These are phyloP conservation scores for Lutraria rhynchaena DNA, from an alignment of 1,140 invertebrate genomes.

Conservation along the genomic window DNA sequence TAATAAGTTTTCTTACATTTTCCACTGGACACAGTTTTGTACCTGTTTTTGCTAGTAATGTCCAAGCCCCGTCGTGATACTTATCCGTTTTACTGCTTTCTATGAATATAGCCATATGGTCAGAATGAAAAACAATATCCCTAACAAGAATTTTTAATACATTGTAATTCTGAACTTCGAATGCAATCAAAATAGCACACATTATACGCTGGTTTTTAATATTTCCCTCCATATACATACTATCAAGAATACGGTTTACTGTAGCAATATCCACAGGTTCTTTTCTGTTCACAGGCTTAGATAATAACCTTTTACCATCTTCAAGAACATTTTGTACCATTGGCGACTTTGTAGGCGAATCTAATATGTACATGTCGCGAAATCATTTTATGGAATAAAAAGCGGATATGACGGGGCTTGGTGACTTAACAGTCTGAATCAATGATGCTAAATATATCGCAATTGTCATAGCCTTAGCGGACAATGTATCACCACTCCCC, in stretches of 20 bases:
- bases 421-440: constrained; percentile 16
- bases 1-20: too few relatives aligned
- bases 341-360: constrained; percentile 24
- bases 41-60: constrained; percentile 18
- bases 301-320: constrained; percentile 26
- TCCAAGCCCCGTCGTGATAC: constrained; percentile 11
- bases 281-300: constrained; percentile 10
- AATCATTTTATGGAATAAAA: constrained; percentile 46
- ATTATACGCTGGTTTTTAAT: constrained; percentile 25
- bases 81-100: constrained; percentile 36
- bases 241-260: too few relatives aligned
- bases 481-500: constrained; percentile 30
- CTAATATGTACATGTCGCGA: constrained; percentile 21
- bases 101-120: too few relatives aligned
- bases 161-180: constrained; percentile 14
- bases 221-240: not conserved
- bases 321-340: constrained; percentile 41
- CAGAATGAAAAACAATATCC: constrained; percentile 12
- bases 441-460: constrained; percentile 46
- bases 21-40: constrained; percentile 18
- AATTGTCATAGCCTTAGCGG: constrained; percentile 26
- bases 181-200: constrained; percentile 1
- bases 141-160: not conserved
- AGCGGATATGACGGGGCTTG: constrained; percentile 21
- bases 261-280: constrained; percentile 4